Evolutionary conservation across 2,113 vertebrate genomes (phyloP).

Genomic region (Prunella himalayana): DNA sequence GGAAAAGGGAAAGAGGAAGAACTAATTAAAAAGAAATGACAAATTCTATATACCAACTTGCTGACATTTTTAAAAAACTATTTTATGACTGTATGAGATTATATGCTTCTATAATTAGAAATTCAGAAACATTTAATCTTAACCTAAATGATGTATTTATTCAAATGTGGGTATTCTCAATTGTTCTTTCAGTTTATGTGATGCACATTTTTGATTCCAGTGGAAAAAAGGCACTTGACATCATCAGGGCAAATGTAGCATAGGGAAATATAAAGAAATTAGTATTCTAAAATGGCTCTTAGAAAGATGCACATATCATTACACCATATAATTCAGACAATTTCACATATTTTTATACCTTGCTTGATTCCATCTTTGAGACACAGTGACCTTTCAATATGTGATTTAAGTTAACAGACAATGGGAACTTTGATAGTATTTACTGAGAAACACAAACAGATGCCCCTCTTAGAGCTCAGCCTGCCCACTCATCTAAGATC

Average conservation of each 20-base stretch:
- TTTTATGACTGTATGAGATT: background rate
- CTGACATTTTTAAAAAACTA: background rate
- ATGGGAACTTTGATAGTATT: background rate
- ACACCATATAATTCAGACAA: background rate
- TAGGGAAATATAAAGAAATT: background rate
- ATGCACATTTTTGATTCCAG: background rate
- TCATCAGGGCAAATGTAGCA: background rate
- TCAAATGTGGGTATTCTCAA: background rate
- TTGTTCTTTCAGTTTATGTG: background rate
- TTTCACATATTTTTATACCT: background rate
- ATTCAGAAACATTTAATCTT: background rate
- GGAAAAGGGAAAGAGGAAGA: background rate
- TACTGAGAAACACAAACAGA: background rate
- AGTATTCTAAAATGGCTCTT: background rate
- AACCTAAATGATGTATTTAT: background rate
- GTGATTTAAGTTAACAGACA: background rate
- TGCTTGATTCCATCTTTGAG: background rate
- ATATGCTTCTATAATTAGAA: background rate
- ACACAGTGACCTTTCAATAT: background rate
- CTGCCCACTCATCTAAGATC: background rate
- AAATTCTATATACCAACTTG: background rate
- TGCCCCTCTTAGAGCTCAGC: background rate
- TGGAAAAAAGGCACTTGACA: background rate
- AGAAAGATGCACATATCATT: background rate
- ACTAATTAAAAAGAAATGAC: background rate